These are phyloP conservation scores for Tachina lurida DNA, from an alignment of 2,888 invertebrate genomes.

Conservation along the genomic window DNA sequence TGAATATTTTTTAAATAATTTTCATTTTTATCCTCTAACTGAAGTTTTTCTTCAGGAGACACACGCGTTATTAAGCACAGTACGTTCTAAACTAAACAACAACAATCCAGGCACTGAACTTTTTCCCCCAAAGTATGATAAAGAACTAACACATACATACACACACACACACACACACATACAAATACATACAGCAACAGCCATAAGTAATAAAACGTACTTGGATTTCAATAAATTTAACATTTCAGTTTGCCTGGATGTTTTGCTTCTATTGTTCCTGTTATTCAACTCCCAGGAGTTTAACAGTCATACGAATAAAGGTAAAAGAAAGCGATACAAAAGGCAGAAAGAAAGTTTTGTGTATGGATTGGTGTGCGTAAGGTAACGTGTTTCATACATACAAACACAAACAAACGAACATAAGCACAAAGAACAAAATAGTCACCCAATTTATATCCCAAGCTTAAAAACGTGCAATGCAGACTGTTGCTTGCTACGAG, in stretches of 20 bases:
- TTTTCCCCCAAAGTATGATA: slow-evolving; percentile 44
- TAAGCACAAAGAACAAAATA: neutral
- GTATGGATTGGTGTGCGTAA: slow-evolving; percentile 9
- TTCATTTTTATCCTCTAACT: slow-evolving; percentile 36
- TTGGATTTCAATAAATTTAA: slow-evolving; percentile 53
- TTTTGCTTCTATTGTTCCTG: slow-evolving; percentile 55
- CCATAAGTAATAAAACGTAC: slow-evolving; percentile 19
- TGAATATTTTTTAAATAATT: slow-evolving; percentile 3
- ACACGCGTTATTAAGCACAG: slow-evolving; percentile 72
- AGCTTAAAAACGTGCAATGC: slow-evolving; percentile 7
- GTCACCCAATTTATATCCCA: slow-evolving; percentile 10
- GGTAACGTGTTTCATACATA: neutral
- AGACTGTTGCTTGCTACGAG: slow-evolving; percentile 59
- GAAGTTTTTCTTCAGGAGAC: slow-evolving; percentile 38
- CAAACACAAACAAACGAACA: neutral
- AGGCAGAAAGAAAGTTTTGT: slow-evolving; percentile 49
- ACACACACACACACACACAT: neutral
- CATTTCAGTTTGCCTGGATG: slow-evolving; percentile 72
- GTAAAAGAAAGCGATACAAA: slow-evolving; percentile 24
- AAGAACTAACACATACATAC: slow-evolving; percentile 16
- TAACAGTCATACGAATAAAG: slow-evolving; percentile 47
- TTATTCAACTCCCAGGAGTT: slow-evolving; percentile 63
- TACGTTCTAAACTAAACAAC: slow-evolving; percentile 79
- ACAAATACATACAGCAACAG: neutral
- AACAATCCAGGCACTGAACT: slow-evolving; percentile 82